These are phyloP conservation scores for Tricholaema leucomelas DNA, from an alignment of 2,113 vertebrate species.

Conservation along the genomic window DNA sequence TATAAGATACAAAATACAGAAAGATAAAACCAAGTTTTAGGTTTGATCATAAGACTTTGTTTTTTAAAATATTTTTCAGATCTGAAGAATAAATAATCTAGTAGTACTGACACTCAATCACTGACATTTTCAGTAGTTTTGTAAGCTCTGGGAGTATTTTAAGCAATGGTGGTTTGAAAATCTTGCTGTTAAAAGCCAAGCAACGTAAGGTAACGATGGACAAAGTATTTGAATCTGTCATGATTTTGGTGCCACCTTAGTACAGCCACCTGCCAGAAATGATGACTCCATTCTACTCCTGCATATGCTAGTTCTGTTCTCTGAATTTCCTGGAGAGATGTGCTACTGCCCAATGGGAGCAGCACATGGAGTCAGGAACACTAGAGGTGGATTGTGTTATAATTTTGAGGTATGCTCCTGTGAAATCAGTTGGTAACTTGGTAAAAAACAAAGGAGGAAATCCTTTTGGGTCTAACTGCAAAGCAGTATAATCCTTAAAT, in stretches of 20 bases:
- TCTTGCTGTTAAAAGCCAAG: neutral
- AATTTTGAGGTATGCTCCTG: slow-evolving; percentile 20
- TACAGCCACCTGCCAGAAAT: neutral
- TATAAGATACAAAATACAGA: neutral
- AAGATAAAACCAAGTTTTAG: neutral
- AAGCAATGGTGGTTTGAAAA: neutral
- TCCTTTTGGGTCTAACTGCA: neutral
- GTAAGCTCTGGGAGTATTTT: neutral
- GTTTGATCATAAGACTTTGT: neutral
- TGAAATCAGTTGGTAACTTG: slow-evolving; percentile 28
- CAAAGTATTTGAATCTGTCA: neutral
- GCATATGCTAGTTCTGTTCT: neutral
- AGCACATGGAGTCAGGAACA: neutral
- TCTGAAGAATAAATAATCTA: neutral
- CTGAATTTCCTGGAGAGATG: neutral
- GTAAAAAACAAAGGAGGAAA: neutral
- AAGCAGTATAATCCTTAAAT: neutral
- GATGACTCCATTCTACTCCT: neutral
- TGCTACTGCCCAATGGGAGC: neutral
- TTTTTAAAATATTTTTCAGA: neutral
- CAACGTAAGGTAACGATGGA: neutral
- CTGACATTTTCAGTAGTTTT: neutral
- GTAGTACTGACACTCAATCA: neutral
- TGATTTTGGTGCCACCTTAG: neutral
- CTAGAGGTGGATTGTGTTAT: neutral